Conservation (phyloP, 2,888 invertebrate species). For the Protonemura montana region DNA sequence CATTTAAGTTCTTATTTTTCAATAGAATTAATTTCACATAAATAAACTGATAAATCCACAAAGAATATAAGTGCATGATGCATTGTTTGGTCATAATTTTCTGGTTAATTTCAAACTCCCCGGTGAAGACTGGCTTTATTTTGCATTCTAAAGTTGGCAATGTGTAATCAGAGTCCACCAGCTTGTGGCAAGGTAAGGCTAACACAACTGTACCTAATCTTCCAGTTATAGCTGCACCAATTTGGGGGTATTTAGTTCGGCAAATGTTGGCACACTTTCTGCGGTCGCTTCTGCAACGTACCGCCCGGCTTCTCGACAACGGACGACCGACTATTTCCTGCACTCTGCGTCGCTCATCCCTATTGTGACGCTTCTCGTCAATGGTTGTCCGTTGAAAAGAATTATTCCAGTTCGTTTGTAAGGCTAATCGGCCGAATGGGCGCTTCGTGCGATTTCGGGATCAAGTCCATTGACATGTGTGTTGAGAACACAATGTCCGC, state of each 20-base stretch:
- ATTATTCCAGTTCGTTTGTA: constrained; percentile 23
- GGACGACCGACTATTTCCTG: constrained; percentile 23
- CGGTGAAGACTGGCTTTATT: too few species aligned
- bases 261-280: not conserved
- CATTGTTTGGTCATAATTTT: too few species aligned
- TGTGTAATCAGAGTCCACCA: too few species aligned
- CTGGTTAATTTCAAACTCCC: too few species aligned
- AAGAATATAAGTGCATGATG: too few species aligned
- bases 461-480: constrained; percentile 34
- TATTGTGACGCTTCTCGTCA: constrained; percentile 5
- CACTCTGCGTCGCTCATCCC: constrained; percentile 37
- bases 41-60: too few species aligned
- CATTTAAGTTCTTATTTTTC: too few species aligned
- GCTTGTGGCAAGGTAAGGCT: too few species aligned
- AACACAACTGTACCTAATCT: too few species aligned
- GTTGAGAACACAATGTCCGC: not conserved
- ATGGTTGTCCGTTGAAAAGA: constrained; percentile 12
- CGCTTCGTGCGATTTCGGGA: not conserved
- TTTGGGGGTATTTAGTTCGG: not conserved
- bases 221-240: too few species aligned
- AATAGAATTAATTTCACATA: too few species aligned
- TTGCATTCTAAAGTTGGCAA: too few species aligned
- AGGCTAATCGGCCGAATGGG: constrained; percentile 34
- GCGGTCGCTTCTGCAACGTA: not conserved
- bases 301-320: not conserved